These are phyloP conservation scores for Pangasius larnaudii DNA, from an alignment of 2,797 vertebrate genomes.

Conservation along the genomic window DNA sequence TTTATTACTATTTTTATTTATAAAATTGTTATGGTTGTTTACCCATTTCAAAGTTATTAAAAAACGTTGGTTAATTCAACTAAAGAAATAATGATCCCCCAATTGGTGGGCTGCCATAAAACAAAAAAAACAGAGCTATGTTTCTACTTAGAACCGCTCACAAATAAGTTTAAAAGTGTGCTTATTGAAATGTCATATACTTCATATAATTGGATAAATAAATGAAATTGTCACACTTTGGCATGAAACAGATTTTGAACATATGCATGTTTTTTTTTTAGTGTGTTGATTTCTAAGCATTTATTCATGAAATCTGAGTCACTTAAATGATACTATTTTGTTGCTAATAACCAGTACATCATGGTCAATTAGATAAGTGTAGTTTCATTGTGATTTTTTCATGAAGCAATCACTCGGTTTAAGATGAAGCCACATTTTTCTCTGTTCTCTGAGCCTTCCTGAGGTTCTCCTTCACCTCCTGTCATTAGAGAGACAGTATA, in stretches of 20 bases:
- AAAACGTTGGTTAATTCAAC: not conserved
- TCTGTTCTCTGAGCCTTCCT: constrained; percentile 57
- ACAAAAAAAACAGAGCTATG: not conserved
- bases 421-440: constrained; percentile 31
- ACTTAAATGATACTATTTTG: not conserved
- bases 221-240: not conserved
- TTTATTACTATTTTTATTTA: not conserved
- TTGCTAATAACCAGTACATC: not conserved
- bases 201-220: not conserved
- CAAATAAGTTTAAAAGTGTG: not conserved
- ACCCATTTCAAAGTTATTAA: not conserved
- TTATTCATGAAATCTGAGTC: not conserved
- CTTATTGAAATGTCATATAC: not conserved
- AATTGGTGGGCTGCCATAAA: not conserved
- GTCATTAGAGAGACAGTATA: constrained; percentile 76
- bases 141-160: not conserved
- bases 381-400: constrained; percentile 6
- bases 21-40: not conserved
- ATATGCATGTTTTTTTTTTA: not conserved
- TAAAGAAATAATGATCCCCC: not conserved
- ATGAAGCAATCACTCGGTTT: constrained; percentile 8
- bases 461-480: constrained; percentile 71
- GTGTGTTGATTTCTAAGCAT: not conserved
- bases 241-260: not conserved
- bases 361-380: not conserved